Percentiles rank a stretch among this genome's conserved stretches.
Conservation (phyloP, 2,888 invertebrate species). For the Agriopis leucophaearia region DNA sequence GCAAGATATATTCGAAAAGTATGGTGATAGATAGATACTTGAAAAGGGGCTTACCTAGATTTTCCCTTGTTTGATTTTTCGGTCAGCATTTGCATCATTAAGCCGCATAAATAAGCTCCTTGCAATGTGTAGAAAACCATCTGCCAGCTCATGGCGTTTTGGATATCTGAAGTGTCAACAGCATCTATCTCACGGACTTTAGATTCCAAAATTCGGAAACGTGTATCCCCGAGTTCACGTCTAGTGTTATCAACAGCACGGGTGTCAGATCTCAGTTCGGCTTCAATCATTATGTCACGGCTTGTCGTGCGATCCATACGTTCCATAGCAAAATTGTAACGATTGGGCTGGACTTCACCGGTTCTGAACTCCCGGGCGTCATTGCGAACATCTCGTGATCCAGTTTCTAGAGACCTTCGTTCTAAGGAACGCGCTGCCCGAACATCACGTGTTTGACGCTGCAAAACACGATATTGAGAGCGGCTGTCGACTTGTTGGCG, state of each 20-base stretch:
- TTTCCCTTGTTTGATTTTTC: constrained; percentile 54
- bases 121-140: constrained; percentile 72
- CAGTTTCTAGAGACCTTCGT: constrained; percentile 7
- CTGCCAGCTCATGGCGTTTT: constrained; percentile 60
- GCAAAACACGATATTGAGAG: constrained; percentile 4
- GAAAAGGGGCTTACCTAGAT: constrained; percentile 45
- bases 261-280: constrained; percentile 10
- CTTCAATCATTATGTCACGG: constrained; percentile 12
- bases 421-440: constrained; percentile 17
- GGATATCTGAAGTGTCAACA: constrained; percentile 37
- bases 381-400: constrained; percentile 13
- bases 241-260: constrained; percentile 26
- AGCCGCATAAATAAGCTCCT: constrained; percentile 67
- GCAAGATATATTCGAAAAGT: constrained; percentile 6
- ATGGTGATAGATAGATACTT: background rate
- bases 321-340: constrained; percentile 19
- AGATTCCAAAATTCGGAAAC: constrained; percentile 41
- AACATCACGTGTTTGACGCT: constrained; percentile 8
- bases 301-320: constrained; percentile 7
- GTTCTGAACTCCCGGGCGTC: constrained; percentile 14
- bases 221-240: constrained; percentile 40
- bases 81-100: constrained; percentile 62
- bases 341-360: constrained; percentile 11
- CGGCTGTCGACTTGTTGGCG: constrained; percentile 1
- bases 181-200: constrained; percentile 39